Conservation (phyloP, 2,797 vertebrate species). For the Malurus splendens region DNA sequence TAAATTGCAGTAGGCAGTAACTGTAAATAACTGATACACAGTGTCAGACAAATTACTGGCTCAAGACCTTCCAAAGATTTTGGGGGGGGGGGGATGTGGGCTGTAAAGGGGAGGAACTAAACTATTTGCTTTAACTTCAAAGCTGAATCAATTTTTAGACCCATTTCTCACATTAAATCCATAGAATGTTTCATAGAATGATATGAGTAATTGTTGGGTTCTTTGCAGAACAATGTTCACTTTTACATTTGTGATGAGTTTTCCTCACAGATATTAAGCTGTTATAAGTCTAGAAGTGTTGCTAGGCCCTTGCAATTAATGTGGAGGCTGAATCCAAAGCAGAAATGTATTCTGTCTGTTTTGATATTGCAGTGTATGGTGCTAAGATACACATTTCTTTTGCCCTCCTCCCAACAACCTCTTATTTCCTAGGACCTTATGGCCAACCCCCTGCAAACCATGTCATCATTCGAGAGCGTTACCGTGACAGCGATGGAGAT, state of each 20-base stretch:
- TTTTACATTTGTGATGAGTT: not conserved
- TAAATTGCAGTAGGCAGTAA: not conserved
- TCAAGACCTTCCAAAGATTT: not conserved
- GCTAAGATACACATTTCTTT: not conserved
- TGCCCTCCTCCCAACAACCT: not conserved
- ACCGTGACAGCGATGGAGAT: slow-evolving; percentile 81
- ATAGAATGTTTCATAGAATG: not conserved
- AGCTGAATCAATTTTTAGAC: not conserved
- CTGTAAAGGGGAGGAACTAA: not conserved
- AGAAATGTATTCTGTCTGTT: not conserved
- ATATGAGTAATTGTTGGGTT: not conserved
- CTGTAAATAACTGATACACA: not conserved
- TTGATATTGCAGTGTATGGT: not conserved
- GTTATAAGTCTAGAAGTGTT: not conserved
- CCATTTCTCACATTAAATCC: not conserved
- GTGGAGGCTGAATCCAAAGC: not conserved
- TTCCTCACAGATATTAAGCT: not conserved
- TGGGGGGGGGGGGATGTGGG: not conserved
- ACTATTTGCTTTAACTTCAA: not conserved
- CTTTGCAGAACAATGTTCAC: not conserved
- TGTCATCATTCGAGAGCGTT: slow-evolving; percentile 85
- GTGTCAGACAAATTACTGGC: not conserved
- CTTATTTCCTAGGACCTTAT: slow-evolving; percentile 75
- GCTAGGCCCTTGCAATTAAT: not conserved
- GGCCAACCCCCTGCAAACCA: slow-evolving; percentile 79